Percentiles rank a stretch among this genome's conserved stretches.
Conservation (phyloP, 2,797 vertebrate genomes). For the Pteropus rufus region DNA sequence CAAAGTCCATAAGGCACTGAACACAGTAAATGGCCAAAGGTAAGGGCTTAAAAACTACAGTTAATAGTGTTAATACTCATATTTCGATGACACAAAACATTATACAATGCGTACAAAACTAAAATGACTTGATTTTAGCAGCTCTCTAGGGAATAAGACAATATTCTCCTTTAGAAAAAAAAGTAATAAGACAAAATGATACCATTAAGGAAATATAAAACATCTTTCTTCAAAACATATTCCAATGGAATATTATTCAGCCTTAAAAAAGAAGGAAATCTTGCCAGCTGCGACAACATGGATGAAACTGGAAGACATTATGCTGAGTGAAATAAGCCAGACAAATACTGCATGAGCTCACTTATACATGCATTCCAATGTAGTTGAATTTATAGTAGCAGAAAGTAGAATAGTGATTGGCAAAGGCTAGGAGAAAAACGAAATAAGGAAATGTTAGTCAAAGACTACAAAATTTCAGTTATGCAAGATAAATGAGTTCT, state of each 20-base stretch:
- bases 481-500: not conserved
- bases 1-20: not conserved
- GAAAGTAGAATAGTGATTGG: not conserved
- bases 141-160: not conserved
- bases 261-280: not conserved
- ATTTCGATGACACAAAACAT: not conserved
- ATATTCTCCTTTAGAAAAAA: not conserved
- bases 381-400: not conserved
- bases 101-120: not conserved
- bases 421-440: not conserved
- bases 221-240: not conserved
- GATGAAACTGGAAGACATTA: not conserved
- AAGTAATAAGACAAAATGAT: conserved; percentile 3
- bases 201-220: not conserved
- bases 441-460: not conserved
- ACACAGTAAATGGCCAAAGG: not conserved
- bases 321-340: not conserved
- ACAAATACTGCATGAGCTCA: not conserved
- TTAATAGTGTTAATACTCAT: not conserved
- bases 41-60: not conserved
- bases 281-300: not conserved
- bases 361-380: not conserved
- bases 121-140: not conserved
- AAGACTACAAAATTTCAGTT: not conserved
- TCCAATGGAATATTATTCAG: not conserved